phyloP scores from a whole-genome alignment of 2,888 invertebrate genomes.

The Hyles lineata region DNA sequence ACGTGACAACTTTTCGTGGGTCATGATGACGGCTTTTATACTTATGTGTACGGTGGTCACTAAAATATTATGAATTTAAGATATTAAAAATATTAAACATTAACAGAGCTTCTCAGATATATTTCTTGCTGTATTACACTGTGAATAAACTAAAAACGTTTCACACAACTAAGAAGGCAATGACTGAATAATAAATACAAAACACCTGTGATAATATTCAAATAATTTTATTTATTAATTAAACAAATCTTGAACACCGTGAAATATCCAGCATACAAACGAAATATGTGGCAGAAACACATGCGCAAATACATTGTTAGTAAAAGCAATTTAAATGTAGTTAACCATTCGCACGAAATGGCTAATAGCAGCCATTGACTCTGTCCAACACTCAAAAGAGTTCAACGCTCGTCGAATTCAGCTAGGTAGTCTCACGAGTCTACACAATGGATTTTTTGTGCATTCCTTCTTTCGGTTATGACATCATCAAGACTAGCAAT shows the following conservation, averaged over 20 bases:
- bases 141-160: not conserved
- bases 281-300: constrained; percentile 36
- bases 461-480: constrained; percentile 78
- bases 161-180: not conserved
- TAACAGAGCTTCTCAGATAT: not conserved
- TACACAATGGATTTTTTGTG: constrained; percentile 83
- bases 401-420: constrained; percentile 78
- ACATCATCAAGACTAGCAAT: constrained; percentile 66
- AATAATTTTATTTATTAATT: not conserved
- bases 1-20: too few relatives aligned
- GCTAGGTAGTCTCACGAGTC: constrained; percentile 78
- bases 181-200: constrained; percentile 7
- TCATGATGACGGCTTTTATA: too few relatives aligned
- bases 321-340: constrained; percentile 58
- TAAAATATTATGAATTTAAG: not conserved
- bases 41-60: too few relatives aligned
- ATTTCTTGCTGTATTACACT: not conserved
- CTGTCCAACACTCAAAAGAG: constrained; percentile 73
- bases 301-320: constrained; percentile 40
- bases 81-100: not conserved
- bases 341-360: constrained; percentile 68
- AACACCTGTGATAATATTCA: constrained; percentile 1
- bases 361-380: constrained; percentile 77
- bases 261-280: constrained; percentile 30
- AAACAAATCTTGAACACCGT: constrained; percentile 30